Evolutionary conservation across 2,113 vertebrate species (phyloP).

Genomic region (Calidris pugnax): DNA sequence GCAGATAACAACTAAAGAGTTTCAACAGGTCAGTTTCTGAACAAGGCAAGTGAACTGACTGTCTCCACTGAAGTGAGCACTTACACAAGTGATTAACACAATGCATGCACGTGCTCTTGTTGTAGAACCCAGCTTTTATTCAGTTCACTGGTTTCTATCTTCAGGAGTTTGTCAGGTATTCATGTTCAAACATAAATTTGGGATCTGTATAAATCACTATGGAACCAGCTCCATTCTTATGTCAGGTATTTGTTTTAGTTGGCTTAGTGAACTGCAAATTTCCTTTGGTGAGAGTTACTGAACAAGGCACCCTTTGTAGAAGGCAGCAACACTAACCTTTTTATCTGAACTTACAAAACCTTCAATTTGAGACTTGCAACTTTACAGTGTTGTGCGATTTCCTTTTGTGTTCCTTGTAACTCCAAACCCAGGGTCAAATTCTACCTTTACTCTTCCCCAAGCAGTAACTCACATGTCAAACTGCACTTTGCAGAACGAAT

Average conservation of each 20-base stretch:
- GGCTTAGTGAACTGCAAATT: conserved; percentile 51
- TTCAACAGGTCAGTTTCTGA: neutral
- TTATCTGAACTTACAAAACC: conserved; percentile 56
- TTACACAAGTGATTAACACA: neutral
- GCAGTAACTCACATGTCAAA: neutral
- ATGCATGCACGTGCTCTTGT: neutral
- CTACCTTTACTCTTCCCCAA: neutral
- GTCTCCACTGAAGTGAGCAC: neutral
- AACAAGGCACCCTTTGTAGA: conserved; percentile 73
- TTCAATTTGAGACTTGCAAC: conserved; percentile 66
- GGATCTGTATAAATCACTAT: neutral
- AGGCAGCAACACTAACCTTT: conserved; percentile 56
- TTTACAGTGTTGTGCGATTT: conserved; percentile 31
- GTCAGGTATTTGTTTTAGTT: conserved; percentile 61
- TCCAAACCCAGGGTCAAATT: neutral
- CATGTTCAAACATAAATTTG: neutral
- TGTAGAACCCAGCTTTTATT: neutral
- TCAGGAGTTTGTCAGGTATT: neutral
- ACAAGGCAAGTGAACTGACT: neutral
- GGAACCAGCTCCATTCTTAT: neutral
- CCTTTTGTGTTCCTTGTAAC: neutral
- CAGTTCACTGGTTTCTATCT: neutral
- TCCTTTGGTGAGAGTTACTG: conserved; percentile 62
- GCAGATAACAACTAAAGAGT: neutral
- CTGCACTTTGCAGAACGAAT: neutral